Base-by-base conservation (phyloP, 1,140 invertebrate genomes). In the Heliconius hermathena region DNA sequence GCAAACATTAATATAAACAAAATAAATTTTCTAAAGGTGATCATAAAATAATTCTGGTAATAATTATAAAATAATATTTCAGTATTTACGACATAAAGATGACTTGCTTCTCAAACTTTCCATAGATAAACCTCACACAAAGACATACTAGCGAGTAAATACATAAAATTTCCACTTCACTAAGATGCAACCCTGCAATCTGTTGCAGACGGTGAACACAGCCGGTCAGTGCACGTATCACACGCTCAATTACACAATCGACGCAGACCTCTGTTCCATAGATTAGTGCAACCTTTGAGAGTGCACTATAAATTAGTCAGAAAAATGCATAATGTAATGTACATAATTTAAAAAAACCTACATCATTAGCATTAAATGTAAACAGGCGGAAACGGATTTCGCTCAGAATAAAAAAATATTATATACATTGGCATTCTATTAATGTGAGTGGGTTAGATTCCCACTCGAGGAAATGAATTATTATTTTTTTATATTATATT, bases 241-340 rank as follows among this genome's bases (percentile, higher is more conserved):
- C 82, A 91, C 87, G 89, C 86, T 89, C 89, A 90, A 92, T 90
- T 91, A 89, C 87, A 90, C 88, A 70, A 81, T 80, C 84, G 76
- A 85, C 80, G 79, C 70, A 73, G 72, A 71, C 79, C 70, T 29
- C 79, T 72, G 74, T 72, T 77, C 66, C 75, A 70, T 81, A 71
- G 76, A 81, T 80, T 66, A 81, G 77, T 57, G 71, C 66, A 83
- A 81, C 76, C 76, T 78, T 83, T 73, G 76, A 73, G 36, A 54
- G 46, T 73, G 72, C 71, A 74, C 60, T 72, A 71, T 49, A 77
- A 33, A 77, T 41, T 71, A 54, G 22, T 77, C 46, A 71, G 41
- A 77, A 71, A 46, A 57, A 52, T 52, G 18, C 18, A 20, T 20
- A 18, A 52, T 46, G 11, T 16, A 46, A 4, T 46, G 16, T 46